These are phyloP conservation scores for Naja naja DNA, from an alignment of 2,113 vertebrate genomes.

Conservation along the genomic window DNA sequence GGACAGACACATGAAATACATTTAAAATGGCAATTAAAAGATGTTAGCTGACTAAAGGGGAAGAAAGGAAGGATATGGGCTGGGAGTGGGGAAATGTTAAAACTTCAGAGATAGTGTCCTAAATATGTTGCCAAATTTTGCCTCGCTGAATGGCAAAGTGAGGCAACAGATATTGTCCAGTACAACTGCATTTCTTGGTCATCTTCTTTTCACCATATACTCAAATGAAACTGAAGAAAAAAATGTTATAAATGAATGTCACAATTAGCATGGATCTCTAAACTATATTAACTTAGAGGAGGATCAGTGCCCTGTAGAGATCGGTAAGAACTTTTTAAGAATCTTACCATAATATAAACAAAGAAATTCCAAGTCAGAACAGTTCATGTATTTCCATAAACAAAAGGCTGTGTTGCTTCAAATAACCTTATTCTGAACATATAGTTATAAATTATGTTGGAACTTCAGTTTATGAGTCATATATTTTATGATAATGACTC, in stretches of 20 bases:
- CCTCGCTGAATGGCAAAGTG: background rate
- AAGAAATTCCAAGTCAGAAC: background rate
- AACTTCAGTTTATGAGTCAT: constrained; percentile 30
- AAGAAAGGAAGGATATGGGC: background rate
- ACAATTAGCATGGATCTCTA: background rate
- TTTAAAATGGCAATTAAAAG: background rate
- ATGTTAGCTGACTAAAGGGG: background rate
- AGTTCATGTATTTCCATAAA: background rate
- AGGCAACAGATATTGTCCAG: background rate
- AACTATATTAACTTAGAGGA: background rate
- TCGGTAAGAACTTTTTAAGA: background rate
- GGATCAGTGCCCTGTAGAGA: background rate
- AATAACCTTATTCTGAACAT: background rate
- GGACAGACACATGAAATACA: background rate
- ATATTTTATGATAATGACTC: constrained; percentile 18
- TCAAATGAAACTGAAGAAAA: background rate
- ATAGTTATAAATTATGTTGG: constrained; percentile 9
- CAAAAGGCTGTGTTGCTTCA: background rate
- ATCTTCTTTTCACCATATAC: background rate
- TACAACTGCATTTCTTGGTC: background rate
- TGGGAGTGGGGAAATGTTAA: background rate
- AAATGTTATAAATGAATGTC: background rate
- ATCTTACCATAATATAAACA: background rate
- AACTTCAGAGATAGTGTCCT: background rate
- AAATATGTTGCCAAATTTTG: background rate